phyloP scores from a whole-genome alignment of 2,113 vertebrate species.

The Hemichromis elongatus region DNA sequence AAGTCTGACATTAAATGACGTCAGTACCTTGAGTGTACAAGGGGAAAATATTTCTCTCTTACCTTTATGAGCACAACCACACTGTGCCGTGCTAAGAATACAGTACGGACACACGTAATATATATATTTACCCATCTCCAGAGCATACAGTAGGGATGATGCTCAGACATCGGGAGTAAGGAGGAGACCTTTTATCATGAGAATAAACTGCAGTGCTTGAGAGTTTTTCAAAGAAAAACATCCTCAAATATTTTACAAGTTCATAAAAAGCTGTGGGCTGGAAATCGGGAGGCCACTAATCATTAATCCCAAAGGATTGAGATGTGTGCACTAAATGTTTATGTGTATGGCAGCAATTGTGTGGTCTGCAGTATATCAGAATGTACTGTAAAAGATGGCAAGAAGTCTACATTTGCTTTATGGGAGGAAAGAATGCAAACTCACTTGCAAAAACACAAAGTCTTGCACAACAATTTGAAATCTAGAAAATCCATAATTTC shows the following conservation, averaged over 20 bases:
- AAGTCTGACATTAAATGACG: conserved; percentile 10
- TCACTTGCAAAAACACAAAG: too few species aligned
- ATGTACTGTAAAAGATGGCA: not conserved
- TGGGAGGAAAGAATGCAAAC: not conserved
- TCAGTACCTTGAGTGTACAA: conserved; percentile 5
- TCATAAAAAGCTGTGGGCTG: not conserved
- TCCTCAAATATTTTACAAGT: conserved; percentile 26
- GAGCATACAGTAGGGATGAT: not conserved
- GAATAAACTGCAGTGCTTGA: not conserved
- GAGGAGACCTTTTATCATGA: not conserved
- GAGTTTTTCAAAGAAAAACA: not conserved
- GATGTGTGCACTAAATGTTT: not conserved
- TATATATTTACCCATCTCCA: conserved; percentile 5
- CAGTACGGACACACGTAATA: not conserved
- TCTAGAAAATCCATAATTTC: too few species aligned
- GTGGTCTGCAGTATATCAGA: conserved; percentile 25
- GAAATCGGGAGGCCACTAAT: not conserved
- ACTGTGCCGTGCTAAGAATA: not conserved
- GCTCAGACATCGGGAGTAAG: not conserved
- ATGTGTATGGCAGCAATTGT: not conserved
- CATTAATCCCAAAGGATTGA: conserved; percentile 18
- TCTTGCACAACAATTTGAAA: too few species aligned
- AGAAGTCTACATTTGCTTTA: not conserved
- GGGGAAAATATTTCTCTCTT: conserved; percentile 5
- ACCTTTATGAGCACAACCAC: not conserved